Evolutionary conservation across 2,888 invertebrate genomes (phyloP), one percentile per base, ranked within the genome.

Genomic region (Lepidochitona cinerea): DNA sequence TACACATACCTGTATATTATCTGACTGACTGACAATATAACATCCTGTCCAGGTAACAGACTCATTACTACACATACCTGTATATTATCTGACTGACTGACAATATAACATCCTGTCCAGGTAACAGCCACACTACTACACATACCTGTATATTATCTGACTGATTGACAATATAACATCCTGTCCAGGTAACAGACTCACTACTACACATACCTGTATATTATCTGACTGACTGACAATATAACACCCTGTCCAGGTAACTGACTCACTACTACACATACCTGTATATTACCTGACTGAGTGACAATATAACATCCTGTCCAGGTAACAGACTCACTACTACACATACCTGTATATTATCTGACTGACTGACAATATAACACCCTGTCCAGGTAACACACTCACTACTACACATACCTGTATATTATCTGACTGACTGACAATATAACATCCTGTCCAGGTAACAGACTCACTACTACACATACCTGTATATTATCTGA

Each of bases 1-100:
- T 12, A 18, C 74, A 71, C 64, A 79, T 75, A n/a, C 18, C 9
- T 59, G 54, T 68, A 66, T 73, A 4, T 77, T 73, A 29, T 68
- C 35, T n/a, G 53, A 54, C 35, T 75, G 68, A 4, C 59, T 54
- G 23, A 12, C 59, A 54, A 54, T 54, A n/a, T 54, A 41, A 9
- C 18, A 18, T 9, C 41, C 41, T 41, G 41, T 41, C 41, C 41
- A 41, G 41, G n/a, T n/a, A n/a, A n/a, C n/a, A n/a, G n/a, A n/a
- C n/a, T n/a, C n/a, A 12, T 18, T 41, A 41, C 41, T 12, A 18
- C 41, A 12, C 41, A 41, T 41, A 9, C 18, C 9, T 12, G 41
- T 41, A 18, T 41, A 18, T 41, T 18, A 12, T 9, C 9, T 9
- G 41, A 12, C 41, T 41, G 41, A 41, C 41, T 41, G 41, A 12